phyloP scores from a whole-genome alignment of 1,140 invertebrate genomes.

The Condylostylus longicornis region DNA sequence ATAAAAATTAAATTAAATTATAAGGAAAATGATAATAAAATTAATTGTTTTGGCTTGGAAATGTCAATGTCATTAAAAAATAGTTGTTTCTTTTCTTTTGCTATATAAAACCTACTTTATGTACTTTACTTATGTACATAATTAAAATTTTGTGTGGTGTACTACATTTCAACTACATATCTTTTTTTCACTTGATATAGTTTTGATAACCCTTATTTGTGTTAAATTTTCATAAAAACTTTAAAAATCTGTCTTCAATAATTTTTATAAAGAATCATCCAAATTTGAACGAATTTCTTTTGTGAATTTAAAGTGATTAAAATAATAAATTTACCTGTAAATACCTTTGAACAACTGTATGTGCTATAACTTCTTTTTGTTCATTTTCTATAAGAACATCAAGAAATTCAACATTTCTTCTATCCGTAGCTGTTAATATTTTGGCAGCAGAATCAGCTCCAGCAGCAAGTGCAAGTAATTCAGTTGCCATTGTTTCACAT shows the following conservation, averaged over 20 bases:
- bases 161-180: no score
- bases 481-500: slow-evolving; percentile 94
- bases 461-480: slow-evolving; percentile 83
- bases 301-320: background rate
- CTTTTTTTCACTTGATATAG: no score
- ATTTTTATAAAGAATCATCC: slow-evolving; percentile 11
- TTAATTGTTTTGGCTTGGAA: no score
- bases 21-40: background rate
- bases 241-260: no score
- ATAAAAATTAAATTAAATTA: background rate
- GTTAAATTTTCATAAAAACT: no score
- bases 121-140: slow-evolving; percentile 3
- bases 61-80: no score
- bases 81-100: no score
- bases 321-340: slow-evolving; percentile 49
- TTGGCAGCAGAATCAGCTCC: slow-evolving; percentile 84
- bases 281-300: slow-evolving; percentile 1
- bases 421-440: slow-evolving; percentile 80
- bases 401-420: slow-evolving; percentile 83
- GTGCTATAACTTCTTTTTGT: slow-evolving; percentile 91
- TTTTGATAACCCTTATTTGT: no score
- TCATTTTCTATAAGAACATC: slow-evolving; percentile 98
- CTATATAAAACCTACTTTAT: no score
- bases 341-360: slow-evolving; percentile 77
- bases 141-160: no score